These are phyloP conservation scores for Isoperla grammatica DNA, from an alignment of 2,888 invertebrate species.

Conservation along the genomic window DNA sequence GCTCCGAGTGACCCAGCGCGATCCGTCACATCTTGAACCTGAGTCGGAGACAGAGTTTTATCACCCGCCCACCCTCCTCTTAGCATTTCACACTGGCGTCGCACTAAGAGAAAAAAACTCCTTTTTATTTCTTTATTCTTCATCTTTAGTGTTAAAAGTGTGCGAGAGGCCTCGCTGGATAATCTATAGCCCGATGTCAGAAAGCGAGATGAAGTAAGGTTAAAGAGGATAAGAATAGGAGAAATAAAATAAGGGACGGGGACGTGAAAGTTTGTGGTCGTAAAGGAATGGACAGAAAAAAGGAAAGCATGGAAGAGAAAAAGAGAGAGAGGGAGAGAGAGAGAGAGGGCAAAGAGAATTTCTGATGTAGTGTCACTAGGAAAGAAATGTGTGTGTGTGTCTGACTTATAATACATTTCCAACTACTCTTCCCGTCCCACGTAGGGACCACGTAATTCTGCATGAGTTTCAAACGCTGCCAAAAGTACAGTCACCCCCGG, in stretches of 20 bases:
- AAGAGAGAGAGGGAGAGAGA: not conserved
- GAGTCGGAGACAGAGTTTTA: too few species aligned
- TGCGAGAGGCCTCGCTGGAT: constrained; percentile 10
- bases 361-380: constrained; percentile 24
- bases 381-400: constrained; percentile 6
- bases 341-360: constrained; percentile 22
- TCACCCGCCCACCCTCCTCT: too few species aligned
- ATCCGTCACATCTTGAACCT: too few species aligned
- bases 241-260: constrained; percentile 13
- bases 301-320: constrained; percentile 8
- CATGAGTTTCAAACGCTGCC: too few species aligned
- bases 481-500: too few species aligned
- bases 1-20: too few species aligned
- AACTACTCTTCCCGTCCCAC: too few species aligned
- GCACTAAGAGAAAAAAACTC: constrained; percentile 3
- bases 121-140: constrained; percentile 18
- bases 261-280: constrained; percentile 22
- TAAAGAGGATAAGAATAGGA: constrained; percentile 14
- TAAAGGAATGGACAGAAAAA: constrained; percentile 20
- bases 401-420: too few species aligned
- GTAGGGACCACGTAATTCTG: too few species aligned
- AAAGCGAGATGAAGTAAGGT: constrained; percentile 13
- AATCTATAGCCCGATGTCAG: constrained; percentile 18
- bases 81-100: too few species aligned
- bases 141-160: constrained; percentile 18